Conservation (phyloP, 2,888 invertebrate genomes). For the Ceratothoa steindachneri region DNA sequence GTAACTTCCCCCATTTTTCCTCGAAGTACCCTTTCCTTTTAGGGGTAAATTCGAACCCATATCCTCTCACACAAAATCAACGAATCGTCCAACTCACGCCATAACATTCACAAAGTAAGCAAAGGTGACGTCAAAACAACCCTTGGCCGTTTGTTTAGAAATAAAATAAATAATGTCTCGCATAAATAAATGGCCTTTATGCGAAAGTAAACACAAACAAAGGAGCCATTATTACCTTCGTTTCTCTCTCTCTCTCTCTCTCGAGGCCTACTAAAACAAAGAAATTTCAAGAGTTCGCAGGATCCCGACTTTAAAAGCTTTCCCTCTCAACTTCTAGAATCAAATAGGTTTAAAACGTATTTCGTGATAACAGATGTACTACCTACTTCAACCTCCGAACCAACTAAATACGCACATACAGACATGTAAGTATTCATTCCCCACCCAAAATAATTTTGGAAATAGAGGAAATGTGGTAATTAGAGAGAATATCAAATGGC, state of each 20-base stretch:
- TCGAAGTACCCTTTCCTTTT: too few relatives aligned
- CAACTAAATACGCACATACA: neutral
- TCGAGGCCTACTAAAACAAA: neutral
- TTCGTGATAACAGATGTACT: neutral
- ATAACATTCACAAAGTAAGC: too few relatives aligned
- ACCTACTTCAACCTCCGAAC: neutral
- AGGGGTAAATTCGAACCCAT: too few relatives aligned
- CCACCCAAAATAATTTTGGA: too few relatives aligned
- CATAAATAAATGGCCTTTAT: slow-evolving; percentile 8
- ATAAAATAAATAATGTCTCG: neutral
- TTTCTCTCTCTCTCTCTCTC: neutral
- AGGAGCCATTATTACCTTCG: neutral
- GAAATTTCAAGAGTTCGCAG: neutral
- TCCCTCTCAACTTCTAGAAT: neutral
- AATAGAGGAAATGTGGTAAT: too few relatives aligned
- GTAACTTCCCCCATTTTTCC: too few relatives aligned
- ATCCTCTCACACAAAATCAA: too few relatives aligned
- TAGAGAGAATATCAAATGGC: too few relatives aligned
- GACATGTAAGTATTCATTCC: too few relatives aligned
- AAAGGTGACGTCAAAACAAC: too few relatives aligned
- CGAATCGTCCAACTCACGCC: too few relatives aligned
- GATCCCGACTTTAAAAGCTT: neutral
- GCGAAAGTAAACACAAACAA: neutral
- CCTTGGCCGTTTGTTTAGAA: too few relatives aligned
- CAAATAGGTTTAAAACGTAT: neutral